Evolutionary conservation across 2,797 vertebrate species (phyloP), one percentile per base, ranked within the genome.

Genomic region (Enteromius paludinosus): DNA sequence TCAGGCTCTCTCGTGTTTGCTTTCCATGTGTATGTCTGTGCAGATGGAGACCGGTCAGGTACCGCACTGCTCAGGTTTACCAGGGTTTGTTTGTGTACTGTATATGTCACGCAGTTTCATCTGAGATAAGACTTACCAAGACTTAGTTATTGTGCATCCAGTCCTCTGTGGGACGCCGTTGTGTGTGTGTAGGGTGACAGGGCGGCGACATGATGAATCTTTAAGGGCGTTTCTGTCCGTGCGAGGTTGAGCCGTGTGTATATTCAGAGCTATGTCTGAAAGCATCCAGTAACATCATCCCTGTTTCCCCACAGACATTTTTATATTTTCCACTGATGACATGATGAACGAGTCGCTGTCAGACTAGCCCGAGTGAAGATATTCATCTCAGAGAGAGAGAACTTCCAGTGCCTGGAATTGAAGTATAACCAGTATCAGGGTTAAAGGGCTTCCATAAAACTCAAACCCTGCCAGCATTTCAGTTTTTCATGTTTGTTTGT

Each of bases 331-430:
- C 82, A 87, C 85, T 83, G 90, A 91, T 92, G 90, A 92, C 91
- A 89, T 93, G 93, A 94, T 78, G 83, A 92, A 95, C 92, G 92
- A 92, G 89, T 89, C 73, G 88, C 88, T 78, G 89, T 91, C 92
- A 90, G 85, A 87, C 84, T 83, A 84, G 72, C 85, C 84, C 79
- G 81, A 85, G 88, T 85, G 83, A 84, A 82, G 84, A 88, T 86
- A 88, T 89, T 87, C 45, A 87, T 89, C 87, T 81, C 86, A 89
- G 89, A 89, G 89, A 86, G 89, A 90, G 87, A 86, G 84, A 79
- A 62, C 49, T 41, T 65, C 38, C 28, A 52, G 62, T 61, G 38
- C 30, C 33, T 65, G 73, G 49, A 72, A 59, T 33, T 85, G 49
- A 85, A 87, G 81, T 76, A 77, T 87, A 66, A 71, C 56, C 66